Conservation (phyloP, 2,113 vertebrate genomes). For the Ploceus nigricollis region DNA sequence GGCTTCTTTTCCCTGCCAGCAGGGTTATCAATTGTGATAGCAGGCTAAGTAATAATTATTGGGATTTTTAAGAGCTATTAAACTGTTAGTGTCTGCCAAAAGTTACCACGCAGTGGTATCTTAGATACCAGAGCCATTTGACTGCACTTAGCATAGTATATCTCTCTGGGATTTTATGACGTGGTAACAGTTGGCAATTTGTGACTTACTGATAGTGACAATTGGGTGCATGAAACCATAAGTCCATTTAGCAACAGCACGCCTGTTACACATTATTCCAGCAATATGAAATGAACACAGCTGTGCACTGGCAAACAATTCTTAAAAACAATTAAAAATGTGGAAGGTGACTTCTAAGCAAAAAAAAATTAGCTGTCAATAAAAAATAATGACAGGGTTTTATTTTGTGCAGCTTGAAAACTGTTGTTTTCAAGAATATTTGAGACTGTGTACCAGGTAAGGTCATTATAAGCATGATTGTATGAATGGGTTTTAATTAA, state of each 20-base stretch:
- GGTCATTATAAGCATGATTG: background rate
- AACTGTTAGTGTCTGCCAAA: background rate
- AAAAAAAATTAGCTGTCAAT: background rate
- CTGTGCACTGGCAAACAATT: background rate
- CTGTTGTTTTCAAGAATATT: background rate
- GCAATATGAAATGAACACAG: background rate
- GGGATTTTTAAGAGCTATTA: constrained; percentile 13
- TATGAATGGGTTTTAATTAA: background rate
- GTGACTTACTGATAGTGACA: background rate
- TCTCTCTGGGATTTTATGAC: background rate
- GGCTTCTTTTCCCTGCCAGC: background rate
- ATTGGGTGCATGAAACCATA: background rate
- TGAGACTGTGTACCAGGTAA: background rate
- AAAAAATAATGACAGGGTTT: background rate
- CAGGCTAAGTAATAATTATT: constrained; percentile 1
- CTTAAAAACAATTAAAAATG: background rate
- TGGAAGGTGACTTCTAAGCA: background rate
- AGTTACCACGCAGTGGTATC: background rate
- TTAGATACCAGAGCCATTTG: background rate
- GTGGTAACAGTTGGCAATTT: constrained; percentile 1
- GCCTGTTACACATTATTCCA: background rate
- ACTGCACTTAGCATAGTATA: background rate
- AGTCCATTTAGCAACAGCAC: background rate
- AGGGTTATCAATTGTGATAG: background rate
- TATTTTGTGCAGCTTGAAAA: background rate